These are phyloP conservation scores for Caenorhabditis uteleia DNA, from an alignment of 2,888 invertebrate genomes.

Conservation along the genomic window DNA sequence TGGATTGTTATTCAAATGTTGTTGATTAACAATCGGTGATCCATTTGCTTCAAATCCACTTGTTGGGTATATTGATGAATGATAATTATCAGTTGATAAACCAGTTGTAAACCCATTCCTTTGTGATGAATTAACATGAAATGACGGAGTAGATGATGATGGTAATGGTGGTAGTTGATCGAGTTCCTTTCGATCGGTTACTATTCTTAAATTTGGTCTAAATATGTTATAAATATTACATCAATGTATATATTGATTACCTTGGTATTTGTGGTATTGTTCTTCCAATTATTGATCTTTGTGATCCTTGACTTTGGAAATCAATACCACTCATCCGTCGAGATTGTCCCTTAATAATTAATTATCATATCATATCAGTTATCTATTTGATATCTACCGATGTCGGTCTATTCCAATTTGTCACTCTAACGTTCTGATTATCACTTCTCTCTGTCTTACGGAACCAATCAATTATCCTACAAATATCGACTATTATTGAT, in stretches of 20 bases:
- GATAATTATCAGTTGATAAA: no score
- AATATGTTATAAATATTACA: not conserved
- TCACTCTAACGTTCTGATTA: constrained; percentile 22
- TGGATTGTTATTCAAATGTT: no score
- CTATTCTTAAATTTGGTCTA: constrained; percentile 22
- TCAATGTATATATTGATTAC: no score
- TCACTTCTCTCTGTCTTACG: constrained; percentile 16
- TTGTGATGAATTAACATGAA: no score
- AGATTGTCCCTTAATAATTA: not conserved
- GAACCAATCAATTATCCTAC: constrained; percentile 25
- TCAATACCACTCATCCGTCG: not conserved
- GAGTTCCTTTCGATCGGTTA: constrained; percentile 17
- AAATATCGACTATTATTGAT: no score
- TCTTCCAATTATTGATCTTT: not conserved
- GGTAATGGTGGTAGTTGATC: constrained; percentile 24
- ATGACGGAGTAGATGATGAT: constrained; percentile 10
- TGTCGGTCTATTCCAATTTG: not conserved
- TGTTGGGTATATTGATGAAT: no score
- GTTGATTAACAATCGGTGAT: no score
- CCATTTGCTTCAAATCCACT: no score
- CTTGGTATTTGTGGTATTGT: not conserved
- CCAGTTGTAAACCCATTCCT: no score
- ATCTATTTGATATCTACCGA: no score
- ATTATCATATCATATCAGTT: no score
- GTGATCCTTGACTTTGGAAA: not conserved